Evolutionary conservation across 2,797 vertebrate species (phyloP), one percentile per base, ranked within the genome.

Genomic region (Malurus leucopterus): DNA sequence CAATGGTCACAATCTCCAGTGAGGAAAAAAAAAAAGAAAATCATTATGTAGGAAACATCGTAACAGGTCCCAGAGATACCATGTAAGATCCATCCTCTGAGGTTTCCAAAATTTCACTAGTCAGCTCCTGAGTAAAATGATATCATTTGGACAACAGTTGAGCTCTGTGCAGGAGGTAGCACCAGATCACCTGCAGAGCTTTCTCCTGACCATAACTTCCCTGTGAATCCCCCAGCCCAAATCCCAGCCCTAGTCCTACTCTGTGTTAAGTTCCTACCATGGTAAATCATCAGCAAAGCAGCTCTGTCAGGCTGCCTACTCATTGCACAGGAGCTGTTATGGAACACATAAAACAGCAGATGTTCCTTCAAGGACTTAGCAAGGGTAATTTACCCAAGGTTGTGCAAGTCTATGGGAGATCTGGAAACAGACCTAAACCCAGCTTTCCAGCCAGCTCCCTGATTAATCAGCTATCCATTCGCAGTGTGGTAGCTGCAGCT

Each of bases 401-500:
- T 30, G 0, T 34, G 6, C 16, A 68, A 84, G 57, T 65, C 65
- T 80, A 41, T 23, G 13, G 58, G 40, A 80, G 40, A 92, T 41
- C 40, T 68, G 64, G 62, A 86, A 92, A 82, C 30, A 51, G 63
- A 76, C 34, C 57, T 44, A 55, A 76, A 62, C 17, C n/a, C 49
- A 53, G 36, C 2, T 76, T 86, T 91, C 57, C 64, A 93, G 54
- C 22, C 65, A 88, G 58, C 19, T 84, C 19, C 4, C 61, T 88
- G 84, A 91, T 93, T 84, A 93, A 88, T 91, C 91, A 79, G 58
- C 81, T 73, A 18, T 76, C 50, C 21, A 51, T 51, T 76, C 19
- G 0, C 72, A 49, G 44, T 71, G 26, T 19, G 61, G 62, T 49
- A 77, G 47, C 36, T 74, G 29, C 34, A 70, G 58, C 30, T 81